phyloP scores from a whole-genome alignment of 2,113 vertebrate genomes.

The Glareola pratincola region DNA sequence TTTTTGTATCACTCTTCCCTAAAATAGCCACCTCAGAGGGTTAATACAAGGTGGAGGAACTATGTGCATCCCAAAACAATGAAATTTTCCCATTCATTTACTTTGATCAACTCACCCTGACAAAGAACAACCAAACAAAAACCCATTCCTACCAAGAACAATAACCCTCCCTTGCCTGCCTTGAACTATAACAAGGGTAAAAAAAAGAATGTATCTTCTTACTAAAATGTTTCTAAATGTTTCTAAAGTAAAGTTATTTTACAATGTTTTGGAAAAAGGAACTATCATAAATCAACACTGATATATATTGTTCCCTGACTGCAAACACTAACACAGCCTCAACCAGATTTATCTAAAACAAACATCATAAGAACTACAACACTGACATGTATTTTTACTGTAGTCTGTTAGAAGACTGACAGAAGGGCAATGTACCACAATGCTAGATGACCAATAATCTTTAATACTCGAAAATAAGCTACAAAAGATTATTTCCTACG shows the following conservation, averaged over 20 bases:
- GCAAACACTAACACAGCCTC: neutral
- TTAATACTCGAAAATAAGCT: neutral
- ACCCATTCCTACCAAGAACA: neutral
- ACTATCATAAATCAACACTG: neutral
- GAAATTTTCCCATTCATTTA: neutral
- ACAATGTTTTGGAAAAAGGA: neutral
- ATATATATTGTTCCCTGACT: neutral
- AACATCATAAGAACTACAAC: neutral
- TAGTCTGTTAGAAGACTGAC: neutral
- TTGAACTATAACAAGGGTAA: neutral
- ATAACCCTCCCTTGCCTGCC: rapidly evolving
- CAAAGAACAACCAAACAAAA: neutral
- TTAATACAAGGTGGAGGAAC: neutral
- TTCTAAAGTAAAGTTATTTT: neutral
- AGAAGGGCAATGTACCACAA: neutral
- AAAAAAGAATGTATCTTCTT: neutral
- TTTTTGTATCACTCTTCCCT: neutral
- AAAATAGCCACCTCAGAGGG: neutral
- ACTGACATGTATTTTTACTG: neutral
- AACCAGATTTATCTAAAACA: neutral
- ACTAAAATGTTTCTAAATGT: neutral
- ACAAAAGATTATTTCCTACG: neutral
- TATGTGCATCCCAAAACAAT: neutral
- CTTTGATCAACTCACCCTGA: neutral
- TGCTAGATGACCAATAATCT: neutral